phyloP scores from a whole-genome alignment of 1,140 invertebrate genomes.

The Holotrichia oblita region DNA sequence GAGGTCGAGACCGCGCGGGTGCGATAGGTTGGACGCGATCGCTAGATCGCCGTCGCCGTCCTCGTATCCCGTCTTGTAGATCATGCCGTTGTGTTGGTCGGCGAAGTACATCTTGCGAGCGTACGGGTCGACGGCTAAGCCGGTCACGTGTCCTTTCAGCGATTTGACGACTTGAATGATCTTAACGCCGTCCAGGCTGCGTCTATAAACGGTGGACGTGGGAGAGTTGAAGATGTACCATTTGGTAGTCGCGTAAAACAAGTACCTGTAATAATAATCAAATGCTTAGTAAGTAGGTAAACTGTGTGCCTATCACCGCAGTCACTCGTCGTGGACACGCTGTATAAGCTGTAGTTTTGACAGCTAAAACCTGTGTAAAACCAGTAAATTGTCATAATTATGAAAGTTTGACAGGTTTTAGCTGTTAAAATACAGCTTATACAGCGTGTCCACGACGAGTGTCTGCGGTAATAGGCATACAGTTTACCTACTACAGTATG shows the following conservation, averaged over 20 bases:
- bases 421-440: no score
- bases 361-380: no score
- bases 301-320: no score
- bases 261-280: no score
- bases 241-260: slow-evolving; percentile 68
- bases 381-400: no score
- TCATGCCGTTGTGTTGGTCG: slow-evolving; percentile 68
- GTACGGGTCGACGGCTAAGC: slow-evolving; percentile 73
- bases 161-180: slow-evolving; percentile 57
- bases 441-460: no score
- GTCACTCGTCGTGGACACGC: no score
- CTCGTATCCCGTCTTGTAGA: slow-evolving; percentile 73
- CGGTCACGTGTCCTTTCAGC: slow-evolving; percentile 66
- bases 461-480: no score
- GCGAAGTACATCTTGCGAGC: slow-evolving; percentile 74
- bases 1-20: slow-evolving; percentile 64
- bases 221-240: slow-evolving; percentile 60
- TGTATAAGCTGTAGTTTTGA: no score
- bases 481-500: no score
- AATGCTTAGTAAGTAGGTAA: no score
- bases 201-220: slow-evolving; percentile 66
- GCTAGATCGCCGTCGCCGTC: slow-evolving; percentile 61
- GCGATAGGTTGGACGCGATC: slow-evolving; percentile 61
- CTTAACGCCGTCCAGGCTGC: slow-evolving; percentile 72
- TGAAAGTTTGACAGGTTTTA: no score